Evolutionary conservation across 2,797 vertebrate genomes (phyloP), one percentile per base, ranked within the genome.

Genomic region (Neosilurus hyrtlii): DNA sequence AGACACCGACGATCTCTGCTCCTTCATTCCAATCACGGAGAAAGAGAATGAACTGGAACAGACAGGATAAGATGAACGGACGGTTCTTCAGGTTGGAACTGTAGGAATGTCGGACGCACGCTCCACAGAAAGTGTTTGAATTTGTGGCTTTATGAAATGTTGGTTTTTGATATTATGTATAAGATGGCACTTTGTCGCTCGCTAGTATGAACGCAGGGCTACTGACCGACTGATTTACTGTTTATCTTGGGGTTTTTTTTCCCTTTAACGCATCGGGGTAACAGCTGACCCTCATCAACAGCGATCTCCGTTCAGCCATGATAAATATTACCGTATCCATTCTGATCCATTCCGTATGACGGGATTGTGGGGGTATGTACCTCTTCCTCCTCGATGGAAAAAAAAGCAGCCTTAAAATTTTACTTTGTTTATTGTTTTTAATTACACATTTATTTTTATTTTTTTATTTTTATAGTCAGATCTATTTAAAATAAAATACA

Each of bases 381-480:
- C 86, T 67, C 66, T 3, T 20, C 30, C 81, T 90, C 85, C 91
- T 92, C 88, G 94, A 95, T 70, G 81, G 91, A 91, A 92, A 43
- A 2, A 43, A 43, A 88, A 92, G 92, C 91, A 90, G 93, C 94
- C 94, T 95, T 95, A 94, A 94, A 65, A 92, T 90, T 84, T 92
- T 93, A 91, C 93, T 94, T 94, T 93, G 70, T 87, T 91, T 88
- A 90, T 90, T 90, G 86, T 92, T 92, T 90, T 89, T 86, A 90
- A 90, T 89, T 86, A 90, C 87, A 88, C 43, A 1, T 18, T 59
- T 57, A 71, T 81, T 71, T 81, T 26, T 87, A 90, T 86, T 90
- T 73, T 67, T 81, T 68, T 70, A 92, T 93, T 93, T 94, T 88
- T 88, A 87, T 86, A 83, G 81, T 91, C 89, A 91, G 91, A 90